A percentile compares a stretch with the other conserved stretches of the same genome.
phyloP scores from a whole-genome alignment of 1,140 invertebrate genomes.

The Saccostrea cuccullata region DNA sequence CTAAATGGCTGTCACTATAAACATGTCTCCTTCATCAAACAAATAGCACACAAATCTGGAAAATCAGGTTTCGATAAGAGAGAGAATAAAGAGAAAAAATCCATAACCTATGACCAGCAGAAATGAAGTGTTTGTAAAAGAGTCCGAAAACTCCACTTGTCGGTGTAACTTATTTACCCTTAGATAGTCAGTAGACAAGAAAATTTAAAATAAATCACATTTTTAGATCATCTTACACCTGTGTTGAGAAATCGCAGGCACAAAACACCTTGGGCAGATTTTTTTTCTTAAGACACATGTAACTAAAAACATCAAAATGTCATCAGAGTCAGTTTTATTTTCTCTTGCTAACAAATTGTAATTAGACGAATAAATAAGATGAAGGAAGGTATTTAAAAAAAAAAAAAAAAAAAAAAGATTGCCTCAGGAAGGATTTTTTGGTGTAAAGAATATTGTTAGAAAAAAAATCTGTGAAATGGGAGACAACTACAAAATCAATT shows the following conservation, averaged over 20 bases:
- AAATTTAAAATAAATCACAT: conserved; percentile 32
- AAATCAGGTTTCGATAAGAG: conserved; percentile 13
- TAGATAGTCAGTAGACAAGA: neutral
- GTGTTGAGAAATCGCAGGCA: neutral
- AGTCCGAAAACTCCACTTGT: neutral
- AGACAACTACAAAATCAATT: conserved; percentile 8
- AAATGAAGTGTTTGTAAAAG: neutral
- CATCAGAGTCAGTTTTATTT: neutral
- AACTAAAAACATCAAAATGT: neutral
- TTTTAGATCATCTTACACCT: conserved; percentile 28
- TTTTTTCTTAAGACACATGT: conserved; percentile 1
- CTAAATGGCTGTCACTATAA: neutral
- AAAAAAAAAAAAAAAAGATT: neutral
- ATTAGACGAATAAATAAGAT: too few species aligned
- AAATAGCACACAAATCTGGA: conserved; percentile 8
- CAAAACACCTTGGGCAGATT: neutral
- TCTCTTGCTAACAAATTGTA: neutral
- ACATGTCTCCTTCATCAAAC: neutral
- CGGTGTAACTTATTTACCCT: neutral
- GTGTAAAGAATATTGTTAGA: neutral
- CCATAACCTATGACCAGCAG: neutral
- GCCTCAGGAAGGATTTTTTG: neutral
- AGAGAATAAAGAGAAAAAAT: neutral
- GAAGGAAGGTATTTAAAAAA: too few species aligned
- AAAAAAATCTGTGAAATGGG: neutral